Evolutionary conservation across 2,888 invertebrate species (phyloP), one percentile per base, ranked within the genome.

Genomic region (Coenonympha glycerion): DNA sequence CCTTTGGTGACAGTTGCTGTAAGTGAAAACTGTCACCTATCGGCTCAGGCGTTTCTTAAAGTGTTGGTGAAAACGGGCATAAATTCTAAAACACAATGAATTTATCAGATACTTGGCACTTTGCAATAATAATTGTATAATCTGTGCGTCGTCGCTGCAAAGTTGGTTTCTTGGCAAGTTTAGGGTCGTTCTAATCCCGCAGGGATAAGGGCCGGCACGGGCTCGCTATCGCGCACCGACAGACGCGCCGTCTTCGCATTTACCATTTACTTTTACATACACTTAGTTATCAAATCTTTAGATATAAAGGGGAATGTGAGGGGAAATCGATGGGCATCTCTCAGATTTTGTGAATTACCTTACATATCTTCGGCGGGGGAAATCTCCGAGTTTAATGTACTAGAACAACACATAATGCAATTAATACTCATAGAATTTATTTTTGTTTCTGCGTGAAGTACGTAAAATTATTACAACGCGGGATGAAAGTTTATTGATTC

Each of bases 101-200:
- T 31, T 21, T 30, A 42, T 42, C 21, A 42, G 28, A 42, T 21
- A 42, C 19, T 42, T 31, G 21, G 9, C 31, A 42, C 19, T 42
- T 31, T 21, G 9, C 30, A 30, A 30, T 46, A n/a, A 34, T 31
- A 53, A 47, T 53, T 47, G 50, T 36, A n/a, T n/a, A 54, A 48
- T 48, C 22, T 47, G 39, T 34, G 48, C 42, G 36, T 46, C 50
- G 52, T 64, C 42, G 45, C 41, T 51, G 52, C 56, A 62, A 67
- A 68, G 64, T 66, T 68, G 62, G 64, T 68, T 66, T 69, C 73
- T 74, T 71, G 59, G 57, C 47, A 64, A 71, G 65, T 68, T 71
- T 62, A 59, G 71, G 74, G 76, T 69, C 61, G 56, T 52, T 63
- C 57, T 83, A 83, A 83, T 82, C 83, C 83, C 59, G 54, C 50